Evolutionary conservation across 2,888 invertebrate genomes (phyloP).

Genomic region (Drosophila engyochracea): DNA sequence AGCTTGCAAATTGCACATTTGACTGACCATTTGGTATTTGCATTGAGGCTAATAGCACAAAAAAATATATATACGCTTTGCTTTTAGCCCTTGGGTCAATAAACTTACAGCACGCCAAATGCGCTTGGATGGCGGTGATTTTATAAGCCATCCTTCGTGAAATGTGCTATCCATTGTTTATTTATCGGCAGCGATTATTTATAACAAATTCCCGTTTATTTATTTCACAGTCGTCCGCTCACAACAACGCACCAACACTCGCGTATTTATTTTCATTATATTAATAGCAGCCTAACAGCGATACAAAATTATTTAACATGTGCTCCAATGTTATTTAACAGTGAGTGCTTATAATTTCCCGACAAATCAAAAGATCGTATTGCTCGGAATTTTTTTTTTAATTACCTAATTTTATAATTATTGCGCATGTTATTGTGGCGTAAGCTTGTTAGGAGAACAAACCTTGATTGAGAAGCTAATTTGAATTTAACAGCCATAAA

Average conservation of each 20-base stretch:
- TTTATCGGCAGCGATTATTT: constrained; percentile 20
- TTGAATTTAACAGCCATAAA: neutral
- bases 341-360: neutral
- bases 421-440: neutral
- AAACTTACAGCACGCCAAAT: constrained; percentile 96
- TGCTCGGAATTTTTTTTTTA: neutral
- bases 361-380: neutral
- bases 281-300: constrained; percentile 8
- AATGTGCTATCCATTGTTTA: constrained; percentile 71
- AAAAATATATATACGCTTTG: constrained; percentile 28
- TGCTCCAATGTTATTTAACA: constrained; percentile 17
- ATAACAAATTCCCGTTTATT: constrained; percentile 28
- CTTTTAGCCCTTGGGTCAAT: constrained; percentile 15
- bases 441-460: neutral
- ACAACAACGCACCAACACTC: constrained; percentile 40
- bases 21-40: constrained; percentile 49
- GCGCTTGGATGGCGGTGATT: constrained; percentile 96
- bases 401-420: too few relatives aligned
- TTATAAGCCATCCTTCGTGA: constrained; percentile 97
- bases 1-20: constrained; percentile 49
- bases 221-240: constrained; percentile 40
- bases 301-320: constrained; percentile 9
- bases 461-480: neutral
- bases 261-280: constrained; percentile 23
- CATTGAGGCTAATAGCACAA: constrained; percentile 27